These are phyloP conservation scores for Musca domestica DNA, from an alignment of 1,140 invertebrate species.

Conservation along the genomic window DNA sequence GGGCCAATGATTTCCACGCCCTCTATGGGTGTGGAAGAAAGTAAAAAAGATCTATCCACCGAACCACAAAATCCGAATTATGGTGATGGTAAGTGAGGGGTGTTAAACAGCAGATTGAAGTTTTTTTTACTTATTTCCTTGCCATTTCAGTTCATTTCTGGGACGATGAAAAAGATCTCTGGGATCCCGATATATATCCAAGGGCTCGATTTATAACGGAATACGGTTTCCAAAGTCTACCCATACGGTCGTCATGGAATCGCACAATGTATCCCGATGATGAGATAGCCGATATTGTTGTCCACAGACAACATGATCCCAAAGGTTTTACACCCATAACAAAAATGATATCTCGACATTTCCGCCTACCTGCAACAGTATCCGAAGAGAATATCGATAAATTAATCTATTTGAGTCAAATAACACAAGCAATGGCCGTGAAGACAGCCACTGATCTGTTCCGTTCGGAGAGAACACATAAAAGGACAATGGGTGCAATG, in stretches of 20 bases:
- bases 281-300: slow-evolving; percentile 66
- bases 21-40: slow-evolving; percentile 79
- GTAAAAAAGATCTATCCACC: slow-evolving; percentile 66
- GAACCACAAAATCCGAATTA: slow-evolving; percentile 77
- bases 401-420: slow-evolving; percentile 75
- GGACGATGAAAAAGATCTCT: slow-evolving; percentile 77
- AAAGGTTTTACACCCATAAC: slow-evolving; percentile 65
- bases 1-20: slow-evolving; percentile 74
- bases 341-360: slow-evolving; percentile 61
- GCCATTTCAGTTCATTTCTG: slow-evolving; percentile 90
- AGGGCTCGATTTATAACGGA: slow-evolving; percentile 87
- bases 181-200: slow-evolving; percentile 73
- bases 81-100: slow-evolving; percentile 76
- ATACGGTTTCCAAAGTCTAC: slow-evolving; percentile 92
- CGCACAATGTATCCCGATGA: slow-evolving; percentile 58
- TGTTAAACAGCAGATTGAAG: background rate
- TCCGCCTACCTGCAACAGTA: slow-evolving; percentile 57
- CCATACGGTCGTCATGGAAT: slow-evolving; percentile 59
- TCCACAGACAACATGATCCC: slow-evolving; percentile 80
- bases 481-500: slow-evolving; percentile 89
- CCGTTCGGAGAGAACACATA: slow-evolving; percentile 67
- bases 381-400: slow-evolving; percentile 58
- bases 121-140: background rate
- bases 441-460: slow-evolving; percentile 88
- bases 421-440: slow-evolving; percentile 82